Evolutionary conservation across 2,888 invertebrate species (phyloP).

Genomic region (Drosophila greeni): DNA sequence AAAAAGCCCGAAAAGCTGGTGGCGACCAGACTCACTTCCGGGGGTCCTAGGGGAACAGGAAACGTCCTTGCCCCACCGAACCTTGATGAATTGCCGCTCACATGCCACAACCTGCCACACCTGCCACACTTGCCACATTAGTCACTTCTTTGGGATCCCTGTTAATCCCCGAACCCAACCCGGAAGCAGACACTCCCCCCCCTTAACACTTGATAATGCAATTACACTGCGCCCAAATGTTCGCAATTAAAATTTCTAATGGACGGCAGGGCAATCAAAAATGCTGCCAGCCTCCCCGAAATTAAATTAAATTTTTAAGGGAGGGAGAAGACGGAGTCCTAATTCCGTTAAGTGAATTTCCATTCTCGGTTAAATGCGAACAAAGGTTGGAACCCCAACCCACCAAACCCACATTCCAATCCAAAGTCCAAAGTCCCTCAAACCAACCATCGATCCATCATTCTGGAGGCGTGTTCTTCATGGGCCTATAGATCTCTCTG

Average conservation of each 20-base stretch:
- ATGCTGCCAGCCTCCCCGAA: constrained; percentile 34
- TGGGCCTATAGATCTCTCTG: constrained; percentile 19
- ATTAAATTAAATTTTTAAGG: constrained; percentile 51
- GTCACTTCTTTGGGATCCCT: constrained; percentile 27
- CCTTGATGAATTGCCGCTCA: constrained; percentile 20
- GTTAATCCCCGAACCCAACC: constrained; percentile 7
- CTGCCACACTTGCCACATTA: constrained; percentile 39
- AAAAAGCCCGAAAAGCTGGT: constrained; percentile 37
- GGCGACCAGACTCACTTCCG: constrained; percentile 9
- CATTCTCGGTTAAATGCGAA: constrained; percentile 50
- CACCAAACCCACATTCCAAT: constrained; percentile 1
- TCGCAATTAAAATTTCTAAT: constrained; percentile 66
- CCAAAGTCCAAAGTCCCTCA: background rate
- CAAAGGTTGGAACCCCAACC: constrained; percentile 1
- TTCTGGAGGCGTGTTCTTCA: constrained; percentile 16
- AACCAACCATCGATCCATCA: constrained; percentile 31
- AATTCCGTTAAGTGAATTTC: constrained; percentile 68
- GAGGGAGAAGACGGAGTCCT: constrained; percentile 26
- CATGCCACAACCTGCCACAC: constrained; percentile 26
- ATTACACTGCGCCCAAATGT: constrained; percentile 58
- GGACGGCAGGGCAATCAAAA: constrained; percentile 54
- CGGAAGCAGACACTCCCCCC: too few relatives aligned
- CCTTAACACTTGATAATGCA: constrained; percentile 35
- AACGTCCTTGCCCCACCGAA: background rate
- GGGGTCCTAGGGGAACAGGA: constrained; percentile 1